A percentile compares a stretch with the other conserved stretches of the same genome.
Conservation (phyloP, 2,888 invertebrate genomes). For the Paralinhomoeus sp. region DNA sequence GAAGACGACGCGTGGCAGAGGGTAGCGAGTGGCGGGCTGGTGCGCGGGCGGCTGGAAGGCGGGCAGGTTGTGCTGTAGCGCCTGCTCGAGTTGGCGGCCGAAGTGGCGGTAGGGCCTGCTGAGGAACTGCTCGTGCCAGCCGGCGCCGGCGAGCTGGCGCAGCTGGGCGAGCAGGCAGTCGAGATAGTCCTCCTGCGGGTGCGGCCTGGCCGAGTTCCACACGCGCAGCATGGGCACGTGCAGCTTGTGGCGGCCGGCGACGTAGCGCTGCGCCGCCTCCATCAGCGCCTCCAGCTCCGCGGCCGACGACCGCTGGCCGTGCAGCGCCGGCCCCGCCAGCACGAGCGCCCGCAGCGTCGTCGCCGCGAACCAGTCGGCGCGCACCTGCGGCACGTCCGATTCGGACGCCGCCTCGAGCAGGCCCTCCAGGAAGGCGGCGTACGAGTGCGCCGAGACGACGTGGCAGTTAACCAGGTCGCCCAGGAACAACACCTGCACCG, state of each 20-base stretch:
- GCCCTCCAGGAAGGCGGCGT: slow-evolving; percentile 66
- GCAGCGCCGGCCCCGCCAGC: slow-evolving; percentile 66
- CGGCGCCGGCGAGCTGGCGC: slow-evolving; percentile 64
- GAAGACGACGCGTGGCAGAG: slow-evolving; percentile 79
- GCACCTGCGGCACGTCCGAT: slow-evolving; percentile 48
- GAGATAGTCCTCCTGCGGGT: slow-evolving; percentile 80
- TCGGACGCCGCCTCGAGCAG: slow-evolving; percentile 68
- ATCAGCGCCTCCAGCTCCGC: slow-evolving; percentile 68
- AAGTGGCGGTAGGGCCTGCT: slow-evolving; percentile 70
- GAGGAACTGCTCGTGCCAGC: slow-evolving; percentile 40
- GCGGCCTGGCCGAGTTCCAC: slow-evolving; percentile 58
- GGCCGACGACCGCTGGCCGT: slow-evolving; percentile 88
- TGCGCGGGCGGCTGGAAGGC: slow-evolving; percentile 68
- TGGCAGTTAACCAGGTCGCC: slow-evolving; percentile 91
- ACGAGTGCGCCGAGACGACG: slow-evolving; percentile 70
- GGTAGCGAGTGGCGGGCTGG: slow-evolving; percentile 65
- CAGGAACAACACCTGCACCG: slow-evolving; percentile 62
- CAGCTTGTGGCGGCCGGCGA: slow-evolving; percentile 63
- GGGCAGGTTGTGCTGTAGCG: slow-evolving; percentile 78
- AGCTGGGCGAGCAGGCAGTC: slow-evolving; percentile 91
- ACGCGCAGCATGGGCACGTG: slow-evolving; percentile 77
- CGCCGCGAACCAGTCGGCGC: slow-evolving; percentile 40
- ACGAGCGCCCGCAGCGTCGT: slow-evolving; percentile 49
- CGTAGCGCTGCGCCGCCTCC: slow-evolving; percentile 66
- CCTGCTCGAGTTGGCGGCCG: slow-evolving; percentile 78